Evolutionary conservation across 2,888 invertebrate genomes (phyloP), one percentile per base, ranked within the genome.

Genomic region (Troides aeacus): DNA sequence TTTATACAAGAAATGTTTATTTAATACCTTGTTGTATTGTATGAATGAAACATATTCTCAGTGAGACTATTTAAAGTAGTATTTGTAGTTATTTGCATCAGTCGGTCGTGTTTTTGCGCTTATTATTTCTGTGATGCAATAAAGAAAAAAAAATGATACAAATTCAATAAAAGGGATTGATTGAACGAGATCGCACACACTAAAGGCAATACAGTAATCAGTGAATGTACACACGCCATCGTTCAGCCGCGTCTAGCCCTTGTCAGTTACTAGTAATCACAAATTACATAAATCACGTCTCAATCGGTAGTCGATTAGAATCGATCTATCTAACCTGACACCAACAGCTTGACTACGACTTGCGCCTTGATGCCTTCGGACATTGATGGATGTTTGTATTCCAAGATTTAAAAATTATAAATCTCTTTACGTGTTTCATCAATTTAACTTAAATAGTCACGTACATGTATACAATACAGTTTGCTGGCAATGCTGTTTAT

Each of bases 351-450:
- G 72, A 74, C 78, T 84, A 79, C 74, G 78, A 82, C 79, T 79
- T 77, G 80, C 77, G 77, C 82, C 84, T 83, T 85, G 84, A 86
- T 81, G 77, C 71, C 72, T 65, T 42, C 30, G 79, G 88, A 89
- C 89, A 76, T 80, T 88, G 89, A 88, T 88, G 78, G 89, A 89
- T 89, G 85, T 70, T 71, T 66, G 72, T 72, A 71, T 73, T 72
- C 71, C 61, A 73, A 72, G 71, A 65, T 72, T 73, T 65, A 73
- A 74, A 74, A 77, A 77, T 74, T 73, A 62, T 69, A 75, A 74
- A 72, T 56, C 73, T 60, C 15, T 17, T 17, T 56, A 50, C 30
- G 15, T 36, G 21, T 30, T 60, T 30, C 59, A 24, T 23, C 8
- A 24, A 59, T 59, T 46, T 23, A 58, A 23, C 18, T 15, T 50